Evolutionary conservation across 2,113 vertebrate genomes (phyloP).

Genomic region (Ailuropoda melanoleuca): DNA sequence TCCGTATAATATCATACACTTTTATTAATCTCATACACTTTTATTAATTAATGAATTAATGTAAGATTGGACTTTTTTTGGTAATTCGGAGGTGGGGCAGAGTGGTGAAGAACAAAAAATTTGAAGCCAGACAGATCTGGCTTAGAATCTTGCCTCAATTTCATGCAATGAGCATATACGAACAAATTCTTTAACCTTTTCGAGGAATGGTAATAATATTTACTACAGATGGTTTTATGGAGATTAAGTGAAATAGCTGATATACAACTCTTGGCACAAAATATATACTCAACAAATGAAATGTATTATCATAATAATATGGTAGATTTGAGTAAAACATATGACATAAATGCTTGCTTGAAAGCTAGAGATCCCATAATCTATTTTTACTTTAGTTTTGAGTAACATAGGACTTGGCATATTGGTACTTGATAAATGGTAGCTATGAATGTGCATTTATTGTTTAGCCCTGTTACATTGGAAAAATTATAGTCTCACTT

Average conservation of each 20-base stretch:
- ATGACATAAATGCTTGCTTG: not conserved
- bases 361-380: not conserved
- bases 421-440: slow-evolving; percentile 30
- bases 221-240: not conserved
- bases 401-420: slow-evolving; percentile 20
- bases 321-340: slow-evolving; percentile 24
- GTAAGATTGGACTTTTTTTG: not conserved
- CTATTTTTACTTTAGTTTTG: slow-evolving; percentile 36
- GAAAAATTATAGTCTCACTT: slow-evolving; percentile 18
- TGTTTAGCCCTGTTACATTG: slow-evolving; percentile 29
- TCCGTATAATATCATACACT: not conserved
- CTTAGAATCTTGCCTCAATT: not conserved
- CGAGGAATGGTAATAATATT: not conserved
- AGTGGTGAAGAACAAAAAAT: not conserved
- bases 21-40: not conserved
- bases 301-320: not conserved
- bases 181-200: not conserved
- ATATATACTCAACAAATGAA: slow-evolving; percentile 22
- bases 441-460: slow-evolving; percentile 25
- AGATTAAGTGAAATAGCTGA: slow-evolving; percentile 20
- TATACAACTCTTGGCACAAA: slow-evolving; percentile 26
- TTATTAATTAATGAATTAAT: not conserved
- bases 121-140: not conserved
- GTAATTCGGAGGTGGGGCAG: not conserved
- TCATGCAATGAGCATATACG: not conserved